Evolutionary conservation across 2,888 invertebrate genomes (phyloP), one percentile per base, ranked within the genome.

Genomic region (Lithosia quadra): DNA sequence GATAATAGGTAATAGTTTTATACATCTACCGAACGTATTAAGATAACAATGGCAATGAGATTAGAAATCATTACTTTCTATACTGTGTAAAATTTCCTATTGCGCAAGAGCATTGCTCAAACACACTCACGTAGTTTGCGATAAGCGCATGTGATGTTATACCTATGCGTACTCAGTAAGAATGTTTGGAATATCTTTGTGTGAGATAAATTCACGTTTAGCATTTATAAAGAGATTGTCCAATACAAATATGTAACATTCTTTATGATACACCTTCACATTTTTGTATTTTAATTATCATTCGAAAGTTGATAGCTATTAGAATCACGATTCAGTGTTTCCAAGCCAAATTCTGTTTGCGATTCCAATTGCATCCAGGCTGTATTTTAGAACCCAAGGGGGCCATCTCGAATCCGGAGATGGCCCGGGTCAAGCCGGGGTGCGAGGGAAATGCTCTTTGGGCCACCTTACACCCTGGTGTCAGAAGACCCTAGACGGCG

Each of bases 61-160:
- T 90, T 88, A 87, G 86, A 89, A 91, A 90, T 89, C 85, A 90
- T 89, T 90, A 89, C 89, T 91, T 90, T 90, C 88, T 86, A 88
- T 86, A 83, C 82, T 71, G 83, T 86, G 86, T 89, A 88, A 88
- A 90, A 88, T 89, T 81, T 89, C 85, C 83, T 85, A 88, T 91
- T 91, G 85, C 87, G 84, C 84, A 91, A 91, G 78, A 74, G 73
- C 69, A 81, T 82, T 83, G 83, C 83, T 85, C 79, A 78, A 81
- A 80, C 81, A 82, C 78, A 78, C 72, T 79, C 82, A 82, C 84
- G 87, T 85, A 84, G 73, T 74, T 36, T 77, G 81, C 85, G 87
- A 87, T 88, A 87, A 81, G 81, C 74, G 64, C 73, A 78, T 79
- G 74, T 79, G 69, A 78, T 76, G 73, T 64, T 70, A 68, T 76